A percentile compares a stretch with the other conserved stretches of the same genome.
phyloP scores from a whole-genome alignment of 2,888 invertebrate genomes.

The Norana najaformis region DNA sequence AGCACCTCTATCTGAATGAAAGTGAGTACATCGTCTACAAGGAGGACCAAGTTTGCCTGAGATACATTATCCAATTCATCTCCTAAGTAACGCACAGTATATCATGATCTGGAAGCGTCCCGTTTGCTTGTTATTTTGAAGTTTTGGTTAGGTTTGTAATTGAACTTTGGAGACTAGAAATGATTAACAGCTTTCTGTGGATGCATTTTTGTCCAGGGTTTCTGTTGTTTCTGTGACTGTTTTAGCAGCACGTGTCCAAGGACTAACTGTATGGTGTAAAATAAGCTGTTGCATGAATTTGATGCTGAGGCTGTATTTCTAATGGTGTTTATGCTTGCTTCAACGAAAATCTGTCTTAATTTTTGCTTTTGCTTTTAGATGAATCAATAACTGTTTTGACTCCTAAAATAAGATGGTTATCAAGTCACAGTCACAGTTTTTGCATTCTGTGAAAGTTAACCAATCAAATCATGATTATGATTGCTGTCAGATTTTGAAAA shows the following conservation, averaged over 20 bases:
- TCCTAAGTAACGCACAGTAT: neutral
- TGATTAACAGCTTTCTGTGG: neutral
- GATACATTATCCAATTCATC: slow-evolving; percentile 59
- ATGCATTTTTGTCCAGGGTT: no score
- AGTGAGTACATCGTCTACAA: slow-evolving; percentile 60
- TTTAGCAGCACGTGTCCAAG: neutral
- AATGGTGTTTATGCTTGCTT: neutral
- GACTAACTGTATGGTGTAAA: neutral
- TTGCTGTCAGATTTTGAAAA: neutral
- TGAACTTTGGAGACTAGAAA: neutral
- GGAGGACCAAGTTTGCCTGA: slow-evolving; percentile 55
- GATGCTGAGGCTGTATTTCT: neutral
- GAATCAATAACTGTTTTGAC: neutral
- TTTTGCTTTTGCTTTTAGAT: slow-evolving; percentile 8
- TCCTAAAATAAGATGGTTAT: neutral
- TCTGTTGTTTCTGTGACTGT: neutral
- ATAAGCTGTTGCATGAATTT: neutral
- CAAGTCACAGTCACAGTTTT: neutral
- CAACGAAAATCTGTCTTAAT: neutral
- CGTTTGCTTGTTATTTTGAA: neutral
- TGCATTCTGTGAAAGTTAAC: neutral
- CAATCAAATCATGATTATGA: neutral
- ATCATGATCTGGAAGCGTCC: neutral
- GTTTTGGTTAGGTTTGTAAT: neutral
- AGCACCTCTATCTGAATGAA: slow-evolving; percentile 44